Conservation (phyloP, 2,113 vertebrate genomes). For the Daphoenositta chrysoptera region DNA sequence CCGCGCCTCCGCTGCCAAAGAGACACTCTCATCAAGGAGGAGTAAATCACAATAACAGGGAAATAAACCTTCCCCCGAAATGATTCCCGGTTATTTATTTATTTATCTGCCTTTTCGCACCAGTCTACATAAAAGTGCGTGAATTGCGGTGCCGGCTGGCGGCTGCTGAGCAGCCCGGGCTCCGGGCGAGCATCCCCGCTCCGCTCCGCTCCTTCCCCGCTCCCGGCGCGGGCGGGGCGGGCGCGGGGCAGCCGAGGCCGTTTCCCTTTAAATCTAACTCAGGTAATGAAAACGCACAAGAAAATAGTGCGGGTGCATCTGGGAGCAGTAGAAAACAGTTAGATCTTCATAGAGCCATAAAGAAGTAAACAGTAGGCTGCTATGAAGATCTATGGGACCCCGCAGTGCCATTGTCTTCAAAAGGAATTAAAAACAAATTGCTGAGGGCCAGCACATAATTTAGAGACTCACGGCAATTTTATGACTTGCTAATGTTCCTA, state of each 20-base stretch:
- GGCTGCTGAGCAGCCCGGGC: background rate
- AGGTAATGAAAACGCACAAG: slow-evolving; percentile 60
- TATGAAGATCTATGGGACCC: slow-evolving; percentile 92
- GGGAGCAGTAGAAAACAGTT: slow-evolving; percentile 74
- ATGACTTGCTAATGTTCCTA: slow-evolving; percentile 99
- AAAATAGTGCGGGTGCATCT: slow-evolving; percentile 63
- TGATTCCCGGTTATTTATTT: background rate
- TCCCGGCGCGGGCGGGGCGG: background rate
- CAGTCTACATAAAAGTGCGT: background rate
- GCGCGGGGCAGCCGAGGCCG: background rate
- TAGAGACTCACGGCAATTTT: slow-evolving; percentile 99
- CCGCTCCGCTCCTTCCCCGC: background rate
- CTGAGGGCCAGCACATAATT: slow-evolving; percentile 98
- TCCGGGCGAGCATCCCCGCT: background rate
- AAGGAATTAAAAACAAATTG: slow-evolving; percentile 99
- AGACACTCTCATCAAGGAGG: slow-evolving; percentile 19
- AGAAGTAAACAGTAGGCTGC: slow-evolving; percentile 84
- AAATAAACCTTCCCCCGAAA: slow-evolving; percentile 51
- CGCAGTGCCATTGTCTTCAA: slow-evolving; percentile 92
- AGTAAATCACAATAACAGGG: slow-evolving; percentile 63
- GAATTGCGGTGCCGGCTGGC: background rate
- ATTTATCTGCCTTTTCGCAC: background rate
- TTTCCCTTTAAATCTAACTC: slow-evolving; percentile 60
- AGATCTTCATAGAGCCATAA: slow-evolving; percentile 71
- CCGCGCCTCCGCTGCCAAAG: background rate